Conservation (phyloP, 2,113 vertebrate genomes). For the Tricholaema leucomelas region DNA sequence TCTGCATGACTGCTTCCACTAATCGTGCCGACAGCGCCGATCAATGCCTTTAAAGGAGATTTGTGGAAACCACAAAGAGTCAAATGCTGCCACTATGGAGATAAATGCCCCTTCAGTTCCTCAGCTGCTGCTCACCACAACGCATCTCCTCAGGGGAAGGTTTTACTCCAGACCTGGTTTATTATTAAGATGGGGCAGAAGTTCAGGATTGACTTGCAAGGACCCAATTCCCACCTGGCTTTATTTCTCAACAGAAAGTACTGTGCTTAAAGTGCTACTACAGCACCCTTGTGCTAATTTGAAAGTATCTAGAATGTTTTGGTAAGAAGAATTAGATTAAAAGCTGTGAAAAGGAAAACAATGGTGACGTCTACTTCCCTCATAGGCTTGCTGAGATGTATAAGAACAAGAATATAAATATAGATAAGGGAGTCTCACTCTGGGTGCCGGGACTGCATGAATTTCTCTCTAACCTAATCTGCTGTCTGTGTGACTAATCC, state of each 20-base stretch:
- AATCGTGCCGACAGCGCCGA: constrained; percentile 71
- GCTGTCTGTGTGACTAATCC: no score
- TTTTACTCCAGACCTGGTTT: constrained; percentile 70
- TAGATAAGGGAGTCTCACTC: no score
- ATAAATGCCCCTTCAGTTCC: constrained; percentile 78
- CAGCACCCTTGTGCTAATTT: no score
- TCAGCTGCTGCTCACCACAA: constrained; percentile 74
- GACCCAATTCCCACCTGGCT: constrained; percentile 14
- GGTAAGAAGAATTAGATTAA: no score
- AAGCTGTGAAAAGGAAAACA: no score
- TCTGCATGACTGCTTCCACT: constrained; percentile 75
- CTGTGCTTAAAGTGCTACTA: not conserved
- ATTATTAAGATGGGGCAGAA: constrained; percentile 58
- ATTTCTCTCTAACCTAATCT: no score
- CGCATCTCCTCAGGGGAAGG: constrained; percentile 72
- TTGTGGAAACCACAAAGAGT: constrained; percentile 81
- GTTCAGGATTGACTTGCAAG: constrained; percentile 53
- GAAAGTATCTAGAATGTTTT: no score
- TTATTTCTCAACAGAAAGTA: constrained; percentile 29
- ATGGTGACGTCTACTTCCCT: no score
- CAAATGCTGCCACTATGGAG: constrained; percentile 79
- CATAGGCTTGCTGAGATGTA: no score
- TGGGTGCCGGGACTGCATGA: no score
- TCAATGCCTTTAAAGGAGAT: constrained; percentile 84
- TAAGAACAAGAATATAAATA: no score